Base-by-base conservation (phyloP, 1,140 invertebrate species). In the Camponotus floridanus region DNA sequence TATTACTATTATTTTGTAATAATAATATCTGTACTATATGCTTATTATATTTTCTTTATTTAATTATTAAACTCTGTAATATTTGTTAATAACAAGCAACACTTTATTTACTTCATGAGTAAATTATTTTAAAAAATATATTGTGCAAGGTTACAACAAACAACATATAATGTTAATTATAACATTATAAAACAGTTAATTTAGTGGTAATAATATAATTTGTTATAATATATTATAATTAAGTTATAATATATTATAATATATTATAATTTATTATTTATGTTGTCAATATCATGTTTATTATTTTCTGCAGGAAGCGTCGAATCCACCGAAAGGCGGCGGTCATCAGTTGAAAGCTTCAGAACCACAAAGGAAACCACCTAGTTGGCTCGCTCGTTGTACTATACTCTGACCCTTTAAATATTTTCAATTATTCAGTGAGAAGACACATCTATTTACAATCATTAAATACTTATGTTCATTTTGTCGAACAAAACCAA, bases 311-410 rank as follows among this genome's bases (percentile, higher is more conserved):
- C 91, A 98, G 97, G 97, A 98, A 94, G 97, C 97, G 88, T 97
- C 97, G 86, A 97, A 98, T 95, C 97, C 97, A 81, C 96, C 97
- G 42, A 97, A 97, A 95, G 96, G 97, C 89, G 94, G 95, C 83
- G 97, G 96, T 62, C 97, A 97, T 91, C 96, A 97, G 90, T 93
- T 98, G 90, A 97, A 96, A 94, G 95, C 96, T 79, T 96, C 96
- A 91, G 97, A 98, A 94, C 97, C 96, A 87, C 96, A 96, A 92
- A 96, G 96, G 94, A 97, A 97, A 94, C 96, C 97, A 78, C 95
- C 96, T 88, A 97, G 96, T 93, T 97, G 97, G 97, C 95, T 97
- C 89, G 96, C 97, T 42, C 96, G 97, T 93, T 97, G 97, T 96
- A 96, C 96, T 92, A 93, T 97, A 95, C 97, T 97, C 95, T 97